Evolutionary conservation across 2,888 invertebrate genomes (phyloP).

Genomic region (Nezara viridula): DNA sequence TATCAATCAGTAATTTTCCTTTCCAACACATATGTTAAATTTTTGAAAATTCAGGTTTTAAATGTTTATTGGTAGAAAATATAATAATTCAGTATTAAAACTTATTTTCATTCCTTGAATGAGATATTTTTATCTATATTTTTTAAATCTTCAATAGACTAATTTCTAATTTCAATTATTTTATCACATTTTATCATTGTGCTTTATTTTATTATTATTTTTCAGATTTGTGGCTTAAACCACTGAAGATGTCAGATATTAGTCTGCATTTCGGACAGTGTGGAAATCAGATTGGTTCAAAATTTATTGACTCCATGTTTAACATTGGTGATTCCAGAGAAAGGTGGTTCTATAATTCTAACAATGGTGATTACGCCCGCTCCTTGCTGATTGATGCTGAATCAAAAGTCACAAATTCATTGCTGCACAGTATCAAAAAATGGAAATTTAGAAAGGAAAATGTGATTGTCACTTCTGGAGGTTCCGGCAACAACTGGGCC

Average conservation of each 20-base stretch:
- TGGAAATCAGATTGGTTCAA: conserved; percentile 72
- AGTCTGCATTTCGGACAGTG: conserved; percentile 72
- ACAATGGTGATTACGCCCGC: conserved; percentile 69
- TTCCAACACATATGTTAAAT: too few species aligned
- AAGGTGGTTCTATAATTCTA: conserved; percentile 70
- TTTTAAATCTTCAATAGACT: neutral
- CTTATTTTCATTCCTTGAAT: too few species aligned
- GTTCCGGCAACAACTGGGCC: conserved; percentile 74
- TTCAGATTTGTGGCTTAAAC: neutral
- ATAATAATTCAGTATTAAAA: too few species aligned
- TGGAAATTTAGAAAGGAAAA: conserved; percentile 70
- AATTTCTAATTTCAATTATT: neutral
- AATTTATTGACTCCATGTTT: conserved; percentile 70
- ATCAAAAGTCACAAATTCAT: conserved; percentile 70
- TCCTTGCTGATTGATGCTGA: conserved; percentile 72
- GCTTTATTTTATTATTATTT: neutral
- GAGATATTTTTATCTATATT: too few species aligned
- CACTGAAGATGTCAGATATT: conserved; percentile 60
- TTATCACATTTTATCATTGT: neutral
- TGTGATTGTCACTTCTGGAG: conserved; percentile 69
- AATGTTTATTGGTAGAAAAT: too few species aligned
- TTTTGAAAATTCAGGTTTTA: too few species aligned
- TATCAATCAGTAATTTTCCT: too few species aligned
- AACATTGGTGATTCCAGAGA: conserved; percentile 65
- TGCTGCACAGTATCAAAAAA: conserved; percentile 65